Evolutionary conservation across 2,113 vertebrate genomes (phyloP), one percentile per base, ranked within the genome.

Genomic region (Danio rerio): DNA sequence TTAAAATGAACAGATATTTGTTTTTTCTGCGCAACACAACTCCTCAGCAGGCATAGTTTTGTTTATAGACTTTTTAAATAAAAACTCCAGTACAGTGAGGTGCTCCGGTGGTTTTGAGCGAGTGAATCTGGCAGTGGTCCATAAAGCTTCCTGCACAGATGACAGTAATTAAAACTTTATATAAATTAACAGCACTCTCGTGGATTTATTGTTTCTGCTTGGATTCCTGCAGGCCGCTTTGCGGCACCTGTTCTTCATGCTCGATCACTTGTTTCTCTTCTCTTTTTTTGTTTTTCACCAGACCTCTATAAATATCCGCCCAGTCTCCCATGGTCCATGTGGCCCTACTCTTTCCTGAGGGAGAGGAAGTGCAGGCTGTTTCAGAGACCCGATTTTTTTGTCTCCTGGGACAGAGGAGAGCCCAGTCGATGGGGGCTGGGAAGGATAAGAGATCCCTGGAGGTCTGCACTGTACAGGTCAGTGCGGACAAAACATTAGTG

Each of bases 311-410:
- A 87, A 85, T 50, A 40, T 45, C 45, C 72, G 2, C 74, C 63
- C 59, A 59, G 50, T 75, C 77, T 84, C 84, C 49, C 85, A 50
- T 56, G 82, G 80, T 66, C 83, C 86, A 85, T 78, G 53, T 81
- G 85, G 85, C 78, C 78, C 18, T 71, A 65, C 45, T 75, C 84
- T 86, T 89, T 89, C 87, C 82, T 91, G 91, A 92, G 90, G 92
- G 90, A 92, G 87, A 89, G 92, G 92, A 94, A 93, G 84, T 66
- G 42, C 77, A 84, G 87, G 83, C 84, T 82, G 87, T 68, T 63
- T 68, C 76, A 56, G 82, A 86, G 90, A 91, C 89, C 78, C 77
- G 89, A 93, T 88, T 31, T 31, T 89, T 91, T 90, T n/a, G n/a
- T 91, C 85, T n/a, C 45, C 88, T 90, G 91, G 90, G 91, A 91